Percentiles rank a stretch among this genome's conserved stretches.
These are phyloP conservation scores for Liparis tanakae DNA, from an alignment of 2,797 vertebrate species.

Conservation along the genomic window DNA sequence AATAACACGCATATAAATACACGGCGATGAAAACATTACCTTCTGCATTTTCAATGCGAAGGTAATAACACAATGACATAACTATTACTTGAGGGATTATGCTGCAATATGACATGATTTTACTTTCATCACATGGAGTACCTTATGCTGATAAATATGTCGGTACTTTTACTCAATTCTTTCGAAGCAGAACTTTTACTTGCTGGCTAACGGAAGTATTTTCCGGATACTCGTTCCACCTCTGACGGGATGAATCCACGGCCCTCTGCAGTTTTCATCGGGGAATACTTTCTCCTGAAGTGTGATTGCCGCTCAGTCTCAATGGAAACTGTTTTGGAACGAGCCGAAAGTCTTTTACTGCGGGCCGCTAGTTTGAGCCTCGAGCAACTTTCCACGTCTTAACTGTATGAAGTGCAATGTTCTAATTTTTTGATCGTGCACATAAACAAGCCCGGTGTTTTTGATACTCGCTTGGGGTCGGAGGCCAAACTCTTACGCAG, in stretches of 20 bases:
- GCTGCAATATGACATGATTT: too few species aligned
- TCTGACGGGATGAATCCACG: conserved; percentile 7
- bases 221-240: background rate
- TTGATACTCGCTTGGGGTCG: background rate
- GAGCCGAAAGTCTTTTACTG: conserved; percentile 21
- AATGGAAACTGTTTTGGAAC: conserved; percentile 15
- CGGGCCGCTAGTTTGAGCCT: conserved; percentile 30
- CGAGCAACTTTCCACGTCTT: conserved; percentile 25
- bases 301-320: background rate
- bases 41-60: too few species aligned
- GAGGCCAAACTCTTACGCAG: background rate
- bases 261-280: conserved; percentile 10
- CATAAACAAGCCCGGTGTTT: conserved; percentile 22
- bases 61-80: too few species aligned
- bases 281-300: conserved; percentile 10
- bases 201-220: background rate
- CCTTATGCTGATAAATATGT: too few species aligned
- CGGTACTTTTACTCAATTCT: background rate
- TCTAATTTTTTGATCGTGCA: conserved; percentile 19
- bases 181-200: background rate
- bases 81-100: too few species aligned
- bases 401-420: conserved; percentile 12
- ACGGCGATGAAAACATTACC: too few species aligned
- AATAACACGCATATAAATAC: too few species aligned
- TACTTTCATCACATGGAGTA: too few species aligned